Percentiles rank a stretch among this genome's conserved stretches.
Evolutionary conservation across 2,113 vertebrate genomes (phyloP).

Genomic region (Blennius ocellaris): DNA sequence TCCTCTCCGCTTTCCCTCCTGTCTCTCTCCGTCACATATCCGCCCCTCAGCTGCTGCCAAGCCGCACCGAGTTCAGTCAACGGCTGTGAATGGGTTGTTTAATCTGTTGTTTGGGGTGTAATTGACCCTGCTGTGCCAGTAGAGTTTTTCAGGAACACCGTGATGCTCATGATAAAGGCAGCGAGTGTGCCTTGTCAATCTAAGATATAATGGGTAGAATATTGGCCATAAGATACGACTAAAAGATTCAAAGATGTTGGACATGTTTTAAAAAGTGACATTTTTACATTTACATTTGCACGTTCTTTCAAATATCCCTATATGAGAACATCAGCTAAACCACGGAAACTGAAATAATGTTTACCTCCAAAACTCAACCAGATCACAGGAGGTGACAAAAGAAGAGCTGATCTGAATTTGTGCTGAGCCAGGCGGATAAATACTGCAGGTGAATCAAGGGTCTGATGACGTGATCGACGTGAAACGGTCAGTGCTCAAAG

Average conservation of each 20-base stretch:
- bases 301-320: slow-evolving; percentile 30
- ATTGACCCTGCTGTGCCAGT: slow-evolving; percentile 11
- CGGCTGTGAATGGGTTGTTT: slow-evolving; percentile 18
- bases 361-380: slow-evolving; percentile 27
- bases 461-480: slow-evolving; percentile 1
- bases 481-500: slow-evolving; percentile 30
- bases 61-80: slow-evolving; percentile 18
- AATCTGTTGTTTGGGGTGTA: slow-evolving; percentile 21
- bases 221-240: not conserved
- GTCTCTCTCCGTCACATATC: slow-evolving; percentile 36
- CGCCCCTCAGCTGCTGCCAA: slow-evolving; percentile 45
- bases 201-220: too few species aligned
- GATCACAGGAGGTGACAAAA: slow-evolving; percentile 34
- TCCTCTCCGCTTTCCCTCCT: slow-evolving; percentile 31
- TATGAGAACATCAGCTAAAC: slow-evolving; percentile 30
- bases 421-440: not conserved
- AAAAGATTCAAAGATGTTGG: not conserved
- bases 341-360: slow-evolving; percentile 36
- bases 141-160: not conserved
- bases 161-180: not conserved
- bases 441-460: not conserved
- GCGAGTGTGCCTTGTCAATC: too few species aligned
- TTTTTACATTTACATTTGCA: not conserved
- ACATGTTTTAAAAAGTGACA: not conserved
- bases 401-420: slow-evolving; percentile 29